Conservation (phyloP, 2,888 invertebrate genomes). For the Ormyrus pomaceus region DNA sequence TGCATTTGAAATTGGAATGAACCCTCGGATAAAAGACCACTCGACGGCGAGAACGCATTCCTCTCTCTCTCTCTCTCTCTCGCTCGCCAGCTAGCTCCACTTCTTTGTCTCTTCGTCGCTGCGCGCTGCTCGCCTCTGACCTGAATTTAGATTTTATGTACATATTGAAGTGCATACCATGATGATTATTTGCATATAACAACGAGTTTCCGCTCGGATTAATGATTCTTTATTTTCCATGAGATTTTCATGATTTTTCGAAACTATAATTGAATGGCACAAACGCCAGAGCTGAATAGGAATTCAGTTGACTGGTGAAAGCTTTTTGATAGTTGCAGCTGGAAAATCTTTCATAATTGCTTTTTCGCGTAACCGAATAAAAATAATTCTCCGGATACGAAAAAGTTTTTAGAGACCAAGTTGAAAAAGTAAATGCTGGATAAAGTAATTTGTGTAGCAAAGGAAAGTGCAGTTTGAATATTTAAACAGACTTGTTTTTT, state of each 20-base stretch:
- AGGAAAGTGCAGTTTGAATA: too few species aligned
- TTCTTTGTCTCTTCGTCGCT: not conserved
- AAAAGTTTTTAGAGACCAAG: too few species aligned
- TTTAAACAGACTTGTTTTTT: too few species aligned
- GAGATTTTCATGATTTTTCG: slow-evolving; percentile 4
- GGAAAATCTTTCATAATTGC: too few species aligned
- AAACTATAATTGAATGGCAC: too few species aligned
- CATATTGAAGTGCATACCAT: slow-evolving; percentile 31
- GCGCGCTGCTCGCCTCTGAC: slow-evolving; percentile 26
- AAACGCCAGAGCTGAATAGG: too few species aligned
- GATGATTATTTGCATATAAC: slow-evolving; percentile 46
- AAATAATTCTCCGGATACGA: too few species aligned
- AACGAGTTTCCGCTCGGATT: slow-evolving; percentile 43
- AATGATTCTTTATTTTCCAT: slow-evolving; percentile 15
- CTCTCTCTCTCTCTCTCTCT: slow-evolving; percentile 61
- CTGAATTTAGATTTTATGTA: slow-evolving; percentile 53
- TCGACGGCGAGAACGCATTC: slow-evolving; percentile 63
- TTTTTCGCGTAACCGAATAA: too few species aligned
- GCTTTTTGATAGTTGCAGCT: too few species aligned
- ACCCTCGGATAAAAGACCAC: slow-evolving; percentile 63
- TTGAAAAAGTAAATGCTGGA: too few species aligned
- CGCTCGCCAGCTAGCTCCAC: slow-evolving; percentile 9
- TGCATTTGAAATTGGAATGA: slow-evolving; percentile 72
- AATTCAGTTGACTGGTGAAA: too few species aligned
- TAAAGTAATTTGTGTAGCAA: too few species aligned